These are phyloP conservation scores for Elephantulus edwardii DNA, from an alignment of 2,113 vertebrate genomes.

Conservation along the genomic window DNA sequence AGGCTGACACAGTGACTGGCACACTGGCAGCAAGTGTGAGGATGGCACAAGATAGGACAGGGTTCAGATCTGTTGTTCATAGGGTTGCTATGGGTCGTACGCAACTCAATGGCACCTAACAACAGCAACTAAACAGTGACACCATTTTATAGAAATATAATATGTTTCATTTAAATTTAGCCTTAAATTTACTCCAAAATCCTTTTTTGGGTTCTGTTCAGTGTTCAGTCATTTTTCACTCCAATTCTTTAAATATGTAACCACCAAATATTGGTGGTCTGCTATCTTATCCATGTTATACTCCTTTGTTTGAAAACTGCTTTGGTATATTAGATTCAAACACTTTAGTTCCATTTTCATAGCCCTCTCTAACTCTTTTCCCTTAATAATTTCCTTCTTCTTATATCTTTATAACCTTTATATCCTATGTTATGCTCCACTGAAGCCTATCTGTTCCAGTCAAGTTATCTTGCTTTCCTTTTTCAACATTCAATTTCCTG, in stretches of 20 bases:
- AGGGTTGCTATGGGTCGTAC: no score
- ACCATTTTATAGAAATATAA: not conserved
- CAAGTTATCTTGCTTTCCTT: conserved; percentile 40
- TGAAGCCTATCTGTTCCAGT: conserved; percentile 1
- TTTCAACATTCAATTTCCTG: conserved; percentile 57
- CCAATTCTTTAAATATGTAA: not conserved
- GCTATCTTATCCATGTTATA: conserved; percentile 26
- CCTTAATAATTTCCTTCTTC: not conserved
- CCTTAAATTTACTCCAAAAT: conserved; percentile 30
- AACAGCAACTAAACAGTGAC: no score
- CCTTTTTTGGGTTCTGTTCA: not conserved
- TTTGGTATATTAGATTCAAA: not conserved
- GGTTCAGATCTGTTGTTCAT: no score
- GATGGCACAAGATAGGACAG: no score
- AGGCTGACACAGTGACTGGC: no score
- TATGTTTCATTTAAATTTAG: conserved; percentile 13
- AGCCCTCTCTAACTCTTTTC: not conserved
- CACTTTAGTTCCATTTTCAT: not conserved
- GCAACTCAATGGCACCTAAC: no score
- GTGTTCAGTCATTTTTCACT: not conserved
- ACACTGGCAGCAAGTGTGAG: no score
- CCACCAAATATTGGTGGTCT: not conserved
- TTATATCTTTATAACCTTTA: not conserved
- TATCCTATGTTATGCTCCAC: not conserved
- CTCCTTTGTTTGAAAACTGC: not conserved